These are phyloP conservation scores for Megaustenia siamemsis DNA, from an alignment of 2,888 invertebrate genomes.

Conservation along the genomic window DNA sequence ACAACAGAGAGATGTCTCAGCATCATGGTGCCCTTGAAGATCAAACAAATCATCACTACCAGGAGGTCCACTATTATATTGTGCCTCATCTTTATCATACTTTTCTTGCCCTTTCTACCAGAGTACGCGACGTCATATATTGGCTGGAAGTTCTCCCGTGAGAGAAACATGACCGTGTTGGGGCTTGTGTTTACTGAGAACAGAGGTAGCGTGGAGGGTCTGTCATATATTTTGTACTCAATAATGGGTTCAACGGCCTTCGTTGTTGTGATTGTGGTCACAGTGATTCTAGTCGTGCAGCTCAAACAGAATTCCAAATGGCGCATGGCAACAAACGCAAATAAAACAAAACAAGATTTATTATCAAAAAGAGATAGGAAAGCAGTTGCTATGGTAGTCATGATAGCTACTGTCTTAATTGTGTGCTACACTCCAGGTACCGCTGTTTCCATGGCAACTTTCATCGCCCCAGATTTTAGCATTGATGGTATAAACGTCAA, in stretches of 20 bases:
- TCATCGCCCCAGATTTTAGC: neutral
- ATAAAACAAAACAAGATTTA: neutral
- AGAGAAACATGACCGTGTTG: neutral
- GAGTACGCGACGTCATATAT: neutral
- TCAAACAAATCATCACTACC: neutral
- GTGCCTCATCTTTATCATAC: neutral
- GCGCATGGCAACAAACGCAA: neutral
- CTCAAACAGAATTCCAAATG: neutral
- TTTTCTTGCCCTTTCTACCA: neutral
- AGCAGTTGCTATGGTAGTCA: neutral
- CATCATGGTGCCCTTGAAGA: neutral
- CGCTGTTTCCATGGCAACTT: neutral
- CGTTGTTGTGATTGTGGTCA: neutral
- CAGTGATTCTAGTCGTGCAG: neutral
- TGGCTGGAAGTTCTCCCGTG: neutral
- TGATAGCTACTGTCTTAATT: neutral
- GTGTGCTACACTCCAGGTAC: neutral
- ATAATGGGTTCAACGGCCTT: neutral
- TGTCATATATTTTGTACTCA: neutral
- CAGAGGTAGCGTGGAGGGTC: too few relatives aligned
- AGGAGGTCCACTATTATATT: neutral
- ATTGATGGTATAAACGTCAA: neutral
- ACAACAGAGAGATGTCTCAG: constrained; percentile 1
- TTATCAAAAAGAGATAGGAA: neutral
- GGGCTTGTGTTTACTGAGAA: neutral